phyloP scores from a whole-genome alignment of 2,797 vertebrate species.

The Hybognathus amarus region DNA sequence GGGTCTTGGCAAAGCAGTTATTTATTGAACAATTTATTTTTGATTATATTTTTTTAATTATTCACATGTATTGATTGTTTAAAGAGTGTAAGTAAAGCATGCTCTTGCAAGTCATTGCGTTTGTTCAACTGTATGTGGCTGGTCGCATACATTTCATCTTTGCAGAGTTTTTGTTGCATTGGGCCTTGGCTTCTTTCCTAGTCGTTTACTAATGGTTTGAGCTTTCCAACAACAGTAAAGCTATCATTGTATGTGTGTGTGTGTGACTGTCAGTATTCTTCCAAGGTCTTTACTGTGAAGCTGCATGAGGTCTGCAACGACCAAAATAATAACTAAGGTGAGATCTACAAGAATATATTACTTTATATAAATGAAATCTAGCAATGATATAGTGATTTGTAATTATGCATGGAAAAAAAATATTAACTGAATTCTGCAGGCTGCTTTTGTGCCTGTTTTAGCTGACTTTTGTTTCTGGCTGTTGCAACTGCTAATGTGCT shows the following conservation, averaged over 20 bases:
- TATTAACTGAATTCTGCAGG: neutral
- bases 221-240: slow-evolving; percentile 67
- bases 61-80: slow-evolving; percentile 77
- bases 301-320: slow-evolving; percentile 26
- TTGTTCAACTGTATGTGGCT: slow-evolving; percentile 78
- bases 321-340: neutral
- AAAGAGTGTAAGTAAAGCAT: slow-evolving; percentile 65
- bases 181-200: slow-evolving; percentile 75
- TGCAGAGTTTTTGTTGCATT: slow-evolving; percentile 71
- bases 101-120: slow-evolving; percentile 74
- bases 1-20: slow-evolving; percentile 63
- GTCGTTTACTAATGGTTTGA: slow-evolving; percentile 70
- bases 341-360: neutral
- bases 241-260: slow-evolving; percentile 5
- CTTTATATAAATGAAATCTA: neutral
- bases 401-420: neutral
- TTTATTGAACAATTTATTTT: slow-evolving; percentile 75
- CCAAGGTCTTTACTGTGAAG: slow-evolving; percentile 59
- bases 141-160: slow-evolving; percentile 73
- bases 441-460: neutral
- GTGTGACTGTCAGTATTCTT: slow-evolving; percentile 58
- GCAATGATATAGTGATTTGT: neutral
- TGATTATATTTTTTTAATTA: slow-evolving; percentile 76
- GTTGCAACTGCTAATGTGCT: neutral
- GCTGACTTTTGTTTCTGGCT: neutral